Conservation (phyloP, 2,797 vertebrate species). For the Momotus momota region DNA sequence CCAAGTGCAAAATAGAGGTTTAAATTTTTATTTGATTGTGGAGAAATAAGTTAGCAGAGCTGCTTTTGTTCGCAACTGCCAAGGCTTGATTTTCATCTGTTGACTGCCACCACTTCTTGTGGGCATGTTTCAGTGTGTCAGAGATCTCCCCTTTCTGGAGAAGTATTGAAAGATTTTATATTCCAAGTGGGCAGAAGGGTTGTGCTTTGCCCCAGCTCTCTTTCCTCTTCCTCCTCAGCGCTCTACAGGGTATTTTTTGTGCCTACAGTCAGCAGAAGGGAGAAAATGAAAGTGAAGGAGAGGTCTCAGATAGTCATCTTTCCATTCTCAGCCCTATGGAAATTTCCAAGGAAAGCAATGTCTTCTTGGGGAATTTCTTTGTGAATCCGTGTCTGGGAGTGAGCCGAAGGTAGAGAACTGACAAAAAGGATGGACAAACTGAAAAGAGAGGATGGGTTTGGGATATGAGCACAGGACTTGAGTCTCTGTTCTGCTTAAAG, state of each 20-base stretch:
- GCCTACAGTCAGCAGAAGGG: not conserved
- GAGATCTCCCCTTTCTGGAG: not conserved
- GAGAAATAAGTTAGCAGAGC: not conserved
- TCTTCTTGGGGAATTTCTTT: not conserved
- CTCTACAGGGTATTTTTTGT: not conserved
- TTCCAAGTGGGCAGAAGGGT: not conserved
- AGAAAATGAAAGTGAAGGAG: not conserved
- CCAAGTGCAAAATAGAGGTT: not conserved
- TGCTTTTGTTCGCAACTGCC: not conserved
- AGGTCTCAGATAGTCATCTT: not conserved
- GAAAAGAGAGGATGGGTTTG: not conserved
- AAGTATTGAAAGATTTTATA: not conserved
- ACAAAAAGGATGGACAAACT: not conserved
- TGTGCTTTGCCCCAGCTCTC: not conserved
- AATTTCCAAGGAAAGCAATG: not conserved
- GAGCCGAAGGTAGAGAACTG: not conserved
- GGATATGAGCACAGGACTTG: accelerated
- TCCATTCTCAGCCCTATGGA: not conserved
- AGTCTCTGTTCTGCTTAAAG: not conserved
- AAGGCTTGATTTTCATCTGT: not conserved
- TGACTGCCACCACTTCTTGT: not conserved
- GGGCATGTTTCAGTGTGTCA: not conserved
- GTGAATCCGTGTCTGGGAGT: not conserved
- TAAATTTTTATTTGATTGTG: not conserved
- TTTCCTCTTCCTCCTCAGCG: not conserved